Evolutionary conservation across 2,797 vertebrate genomes (phyloP).

Genomic region (Cuniculus paca): DNA sequence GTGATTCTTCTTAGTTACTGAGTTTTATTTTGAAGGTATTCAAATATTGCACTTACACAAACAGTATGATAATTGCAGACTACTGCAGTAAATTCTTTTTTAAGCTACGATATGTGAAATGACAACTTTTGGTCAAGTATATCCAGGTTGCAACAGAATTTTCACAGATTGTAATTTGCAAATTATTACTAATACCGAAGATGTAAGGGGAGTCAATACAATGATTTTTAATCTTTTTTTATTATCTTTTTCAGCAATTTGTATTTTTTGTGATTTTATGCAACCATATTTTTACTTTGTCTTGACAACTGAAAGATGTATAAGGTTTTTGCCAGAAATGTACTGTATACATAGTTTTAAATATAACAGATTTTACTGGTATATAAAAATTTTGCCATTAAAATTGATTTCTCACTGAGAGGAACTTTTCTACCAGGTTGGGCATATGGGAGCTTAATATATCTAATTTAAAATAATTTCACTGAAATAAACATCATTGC

Average conservation of each 20-base stretch:
- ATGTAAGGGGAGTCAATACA: constrained; percentile 76
- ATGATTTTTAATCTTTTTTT: constrained; percentile 83
- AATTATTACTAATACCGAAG: constrained; percentile 79
- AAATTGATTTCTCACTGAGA: constrained; percentile 86
- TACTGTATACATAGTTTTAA: constrained; percentile 86
- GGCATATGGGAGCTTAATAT: constrained; percentile 76
- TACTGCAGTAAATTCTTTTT: constrained; percentile 83
- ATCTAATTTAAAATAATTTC: constrained; percentile 74
- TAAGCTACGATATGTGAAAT: constrained; percentile 84
- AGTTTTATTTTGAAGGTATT: constrained; percentile 84
- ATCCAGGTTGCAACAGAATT: constrained; percentile 74
- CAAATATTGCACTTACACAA: constrained; percentile 86
- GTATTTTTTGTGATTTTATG: constrained; percentile 85
- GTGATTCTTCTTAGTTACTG: constrained; percentile 82
- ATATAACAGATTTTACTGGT: constrained; percentile 83
- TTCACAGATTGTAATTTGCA: constrained; percentile 76
- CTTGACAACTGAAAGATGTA: constrained; percentile 82
- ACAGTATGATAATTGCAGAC: constrained; percentile 79
- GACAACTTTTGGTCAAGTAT: constrained; percentile 74
- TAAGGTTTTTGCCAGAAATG: constrained; percentile 84
- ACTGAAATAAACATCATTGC: constrained; percentile 79
- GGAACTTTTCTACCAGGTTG: constrained; percentile 82
- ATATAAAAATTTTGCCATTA: constrained; percentile 83
- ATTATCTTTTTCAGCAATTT: constrained; percentile 79
- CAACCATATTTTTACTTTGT: constrained; percentile 85